These are phyloP conservation scores for Lacanobia wlatinum DNA, from an alignment of 2,888 invertebrate genomes.

Conservation along the genomic window DNA sequence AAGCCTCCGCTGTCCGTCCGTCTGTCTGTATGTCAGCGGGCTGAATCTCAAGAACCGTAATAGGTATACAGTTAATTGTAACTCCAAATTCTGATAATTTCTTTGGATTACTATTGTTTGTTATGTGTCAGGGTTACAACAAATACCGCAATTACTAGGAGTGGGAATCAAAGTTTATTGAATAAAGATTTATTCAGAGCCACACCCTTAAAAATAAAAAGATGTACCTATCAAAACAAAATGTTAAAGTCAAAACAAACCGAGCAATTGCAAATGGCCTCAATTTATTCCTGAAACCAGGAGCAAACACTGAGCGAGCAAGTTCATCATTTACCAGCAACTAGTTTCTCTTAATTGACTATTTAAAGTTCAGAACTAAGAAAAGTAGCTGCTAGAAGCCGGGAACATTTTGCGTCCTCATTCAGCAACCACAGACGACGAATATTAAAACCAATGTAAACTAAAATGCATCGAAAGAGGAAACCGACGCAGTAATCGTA, in stretches of 20 bases:
- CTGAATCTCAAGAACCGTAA: too few relatives aligned
- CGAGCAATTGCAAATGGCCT: constrained; percentile 53
- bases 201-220: not conserved
- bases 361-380: constrained; percentile 60
- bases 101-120: too few relatives aligned
- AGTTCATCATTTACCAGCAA: constrained; percentile 61
- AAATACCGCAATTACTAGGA: too few relatives aligned
- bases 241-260: constrained; percentile 54
- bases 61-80: too few relatives aligned
- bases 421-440: constrained; percentile 44
- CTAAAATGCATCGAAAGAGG: constrained; percentile 44
- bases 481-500: constrained; percentile 39
- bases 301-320: constrained; percentile 57
- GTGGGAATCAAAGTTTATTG: not conserved
- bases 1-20: too few relatives aligned
- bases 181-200: not conserved
- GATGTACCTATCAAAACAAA: constrained; percentile 4
- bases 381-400: constrained; percentile 52
- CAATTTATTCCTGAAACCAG: constrained; percentile 59
- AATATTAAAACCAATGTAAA: constrained; percentile 55
- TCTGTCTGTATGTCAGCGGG: too few relatives aligned
- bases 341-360: constrained; percentile 61
- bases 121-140: too few relatives aligned
- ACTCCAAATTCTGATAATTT: too few relatives aligned
- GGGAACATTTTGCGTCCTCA: constrained; percentile 54